Conservation (phyloP, 1,140 invertebrate species). For the Argopecten irradians region DNA sequence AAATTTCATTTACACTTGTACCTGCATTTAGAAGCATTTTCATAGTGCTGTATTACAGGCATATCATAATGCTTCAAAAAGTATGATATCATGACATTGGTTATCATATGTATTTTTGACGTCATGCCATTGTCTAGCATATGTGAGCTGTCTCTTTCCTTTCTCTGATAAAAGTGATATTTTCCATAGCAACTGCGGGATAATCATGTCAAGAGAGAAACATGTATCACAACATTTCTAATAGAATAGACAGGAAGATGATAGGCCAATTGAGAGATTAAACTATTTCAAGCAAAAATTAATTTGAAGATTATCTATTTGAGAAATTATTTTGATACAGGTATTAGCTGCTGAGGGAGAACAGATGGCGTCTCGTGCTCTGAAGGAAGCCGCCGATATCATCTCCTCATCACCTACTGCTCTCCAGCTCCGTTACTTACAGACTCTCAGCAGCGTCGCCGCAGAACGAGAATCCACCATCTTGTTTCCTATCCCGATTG, state of each 20-base stretch:
- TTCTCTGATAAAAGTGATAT: not conserved
- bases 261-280: not conserved
- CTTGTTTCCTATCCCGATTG: slow-evolving; percentile 96
- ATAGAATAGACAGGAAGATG: not conserved
- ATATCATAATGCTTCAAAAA: too few species aligned
- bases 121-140: too few species aligned
- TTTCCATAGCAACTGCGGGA: too few species aligned
- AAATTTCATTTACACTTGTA: not conserved
- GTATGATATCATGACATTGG: too few species aligned
- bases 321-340: slow-evolving; percentile 40
- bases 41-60: not conserved
- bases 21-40: not conserved
- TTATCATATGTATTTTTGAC: too few species aligned
- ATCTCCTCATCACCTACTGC: slow-evolving; percentile 90
- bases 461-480: slow-evolving; percentile 99
- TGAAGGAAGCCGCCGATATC: slow-evolving; percentile 93
- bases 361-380: slow-evolving; percentile 85
- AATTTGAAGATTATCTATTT: not conserved
- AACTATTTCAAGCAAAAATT: not conserved
- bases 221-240: not conserved
- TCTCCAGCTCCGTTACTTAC: slow-evolving; percentile 83
- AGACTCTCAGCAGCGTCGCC: slow-evolving; percentile 90
- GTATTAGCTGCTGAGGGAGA: slow-evolving; percentile 78
- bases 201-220: not conserved
- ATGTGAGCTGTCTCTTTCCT: too few species aligned